These are phyloP conservation scores for Cossypha polioptera DNA, from an alignment of 2,797 vertebrate genomes.

Conservation along the genomic window DNA sequence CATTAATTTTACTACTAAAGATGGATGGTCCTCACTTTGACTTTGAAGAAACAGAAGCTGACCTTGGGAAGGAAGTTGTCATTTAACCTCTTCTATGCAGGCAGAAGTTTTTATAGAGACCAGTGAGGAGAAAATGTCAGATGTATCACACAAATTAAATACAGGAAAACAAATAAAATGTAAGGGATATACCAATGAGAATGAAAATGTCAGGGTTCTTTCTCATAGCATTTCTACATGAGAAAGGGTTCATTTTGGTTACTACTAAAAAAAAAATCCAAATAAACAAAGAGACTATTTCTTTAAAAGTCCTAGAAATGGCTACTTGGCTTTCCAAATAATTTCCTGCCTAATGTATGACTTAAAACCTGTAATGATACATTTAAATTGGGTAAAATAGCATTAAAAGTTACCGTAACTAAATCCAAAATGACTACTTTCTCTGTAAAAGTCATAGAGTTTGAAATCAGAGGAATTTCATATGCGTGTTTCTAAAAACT, in stretches of 20 bases:
- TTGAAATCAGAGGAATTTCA: background rate
- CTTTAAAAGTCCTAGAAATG: background rate
- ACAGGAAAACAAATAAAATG: constrained; percentile 24
- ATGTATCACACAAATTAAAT: background rate
- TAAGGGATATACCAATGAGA: constrained; percentile 50
- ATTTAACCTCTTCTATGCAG: background rate
- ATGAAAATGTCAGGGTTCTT: constrained; percentile 19
- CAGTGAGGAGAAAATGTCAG: background rate
- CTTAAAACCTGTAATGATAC: background rate
- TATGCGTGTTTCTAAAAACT: background rate
- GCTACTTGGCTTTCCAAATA: background rate
- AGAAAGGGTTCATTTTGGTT: background rate
- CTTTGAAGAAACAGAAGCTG: background rate
- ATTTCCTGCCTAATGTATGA: background rate
- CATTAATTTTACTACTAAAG: background rate
- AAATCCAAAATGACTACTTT: background rate
- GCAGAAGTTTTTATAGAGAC: background rate
- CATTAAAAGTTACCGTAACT: background rate
- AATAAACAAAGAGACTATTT: background rate
- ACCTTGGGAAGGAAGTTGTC: background rate
- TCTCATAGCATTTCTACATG: background rate
- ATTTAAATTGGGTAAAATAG: background rate
- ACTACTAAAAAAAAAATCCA: background rate
- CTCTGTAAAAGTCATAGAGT: background rate
- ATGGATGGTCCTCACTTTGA: background rate